Percentiles rank a stretch among this genome's conserved stretches.
Evolutionary conservation across 2,113 vertebrate species (phyloP).

Genomic region (Ammospiza caudacuta): DNA sequence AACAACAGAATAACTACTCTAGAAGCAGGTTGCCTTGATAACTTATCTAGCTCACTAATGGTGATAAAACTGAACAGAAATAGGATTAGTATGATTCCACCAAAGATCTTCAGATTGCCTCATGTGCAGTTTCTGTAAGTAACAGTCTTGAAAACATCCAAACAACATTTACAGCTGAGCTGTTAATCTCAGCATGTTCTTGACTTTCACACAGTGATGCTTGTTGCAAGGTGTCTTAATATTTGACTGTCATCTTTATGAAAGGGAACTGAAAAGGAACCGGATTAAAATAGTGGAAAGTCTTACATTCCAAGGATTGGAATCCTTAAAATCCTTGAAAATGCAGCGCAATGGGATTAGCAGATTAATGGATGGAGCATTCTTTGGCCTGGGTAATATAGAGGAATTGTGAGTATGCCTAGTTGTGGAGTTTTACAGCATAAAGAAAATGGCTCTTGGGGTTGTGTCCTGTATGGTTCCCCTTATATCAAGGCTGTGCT

Average conservation of each 20-base stretch:
- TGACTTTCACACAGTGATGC: not conserved
- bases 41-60: constrained; percentile 89
- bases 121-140: constrained; percentile 95
- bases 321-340: constrained; percentile 91
- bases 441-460: not conserved
- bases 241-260: not conserved
- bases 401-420: constrained; percentile 84
- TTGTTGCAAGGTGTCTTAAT: not conserved
- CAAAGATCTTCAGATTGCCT: constrained; percentile 91
- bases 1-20: constrained; percentile 92
- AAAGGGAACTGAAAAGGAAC: constrained; percentile 95
- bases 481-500: not conserved
- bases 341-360: constrained; percentile 94
- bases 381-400: constrained; percentile 95
- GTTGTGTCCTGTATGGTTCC: not conserved
- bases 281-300: constrained; percentile 93
- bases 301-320: constrained; percentile 95
- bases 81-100: constrained; percentile 85
- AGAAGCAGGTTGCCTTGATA: constrained; percentile 95
- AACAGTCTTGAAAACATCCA: not conserved
- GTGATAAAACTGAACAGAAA: constrained; percentile 95
- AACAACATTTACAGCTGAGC: not conserved
- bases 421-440: not conserved
- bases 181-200: not conserved
- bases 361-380: constrained; percentile 95